Conservation (phyloP, 2,113 vertebrate genomes). For the Psophia crepitans region DNA sequence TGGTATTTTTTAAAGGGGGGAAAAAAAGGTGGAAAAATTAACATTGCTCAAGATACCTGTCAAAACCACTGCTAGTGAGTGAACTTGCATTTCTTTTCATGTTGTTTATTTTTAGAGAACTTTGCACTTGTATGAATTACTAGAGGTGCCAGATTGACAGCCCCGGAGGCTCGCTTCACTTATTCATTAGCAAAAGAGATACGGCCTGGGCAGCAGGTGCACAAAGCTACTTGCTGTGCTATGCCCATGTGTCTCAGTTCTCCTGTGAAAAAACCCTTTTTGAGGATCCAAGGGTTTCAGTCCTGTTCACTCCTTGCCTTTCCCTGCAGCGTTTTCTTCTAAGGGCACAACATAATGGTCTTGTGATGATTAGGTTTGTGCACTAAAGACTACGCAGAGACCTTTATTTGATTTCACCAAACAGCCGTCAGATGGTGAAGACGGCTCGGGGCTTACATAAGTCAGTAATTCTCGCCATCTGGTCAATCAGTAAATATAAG, state of each 20-base stretch:
- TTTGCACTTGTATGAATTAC: background rate
- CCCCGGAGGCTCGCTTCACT: constrained; percentile 1
- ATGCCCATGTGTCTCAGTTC: background rate
- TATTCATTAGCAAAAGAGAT: constrained; percentile 7
- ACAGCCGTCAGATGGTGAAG: constrained; percentile 17
- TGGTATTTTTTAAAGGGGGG: background rate
- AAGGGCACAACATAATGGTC: background rate
- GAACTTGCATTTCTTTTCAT: background rate
- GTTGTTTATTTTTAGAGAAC: constrained; percentile 35
- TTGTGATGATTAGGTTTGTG: background rate
- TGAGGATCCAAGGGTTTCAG: background rate
- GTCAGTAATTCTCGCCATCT: constrained; percentile 50
- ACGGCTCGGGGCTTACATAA: constrained; percentile 23
- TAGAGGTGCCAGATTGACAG: constrained; percentile 21
- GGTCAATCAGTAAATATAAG: constrained; percentile 43
- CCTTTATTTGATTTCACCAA: background rate
- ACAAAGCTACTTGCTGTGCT: background rate
- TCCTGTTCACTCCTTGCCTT: background rate
- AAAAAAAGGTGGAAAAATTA: background rate
- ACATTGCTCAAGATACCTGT: background rate
- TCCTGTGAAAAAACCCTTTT: background rate
- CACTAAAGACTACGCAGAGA: background rate
- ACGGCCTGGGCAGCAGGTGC: constrained; percentile 2
- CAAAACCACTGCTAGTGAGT: background rate
- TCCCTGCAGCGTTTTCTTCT: constrained; percentile 7